Conservation (phyloP, 1,140 invertebrate species). For the Notospermus geniculatus region DNA sequence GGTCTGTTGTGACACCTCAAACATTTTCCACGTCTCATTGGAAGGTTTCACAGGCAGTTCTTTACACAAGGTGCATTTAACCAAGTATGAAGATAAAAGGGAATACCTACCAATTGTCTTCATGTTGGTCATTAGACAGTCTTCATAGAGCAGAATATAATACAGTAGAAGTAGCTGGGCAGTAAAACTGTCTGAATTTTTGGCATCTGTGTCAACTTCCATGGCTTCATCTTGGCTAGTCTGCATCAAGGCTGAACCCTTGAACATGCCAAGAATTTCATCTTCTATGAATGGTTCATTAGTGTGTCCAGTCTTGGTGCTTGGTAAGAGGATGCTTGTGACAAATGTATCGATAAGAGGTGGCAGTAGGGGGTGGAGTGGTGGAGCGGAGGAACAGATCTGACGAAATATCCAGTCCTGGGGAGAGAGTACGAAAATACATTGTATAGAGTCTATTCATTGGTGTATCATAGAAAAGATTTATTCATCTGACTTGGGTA, state of each 20-base stretch:
- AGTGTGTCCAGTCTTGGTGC: slow-evolving; percentile 63
- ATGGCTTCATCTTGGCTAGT: not conserved
- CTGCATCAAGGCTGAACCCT: slow-evolving; percentile 14
- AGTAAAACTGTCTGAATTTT: slow-evolving; percentile 62
- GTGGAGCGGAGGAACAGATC: slow-evolving; percentile 79
- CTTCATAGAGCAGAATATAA: slow-evolving; percentile 91
- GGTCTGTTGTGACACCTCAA: too few relatives aligned
- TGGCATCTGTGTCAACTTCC: slow-evolving; percentile 2
- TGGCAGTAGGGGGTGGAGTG: slow-evolving; percentile 88
- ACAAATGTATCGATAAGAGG: slow-evolving; percentile 94
- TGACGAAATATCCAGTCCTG: slow-evolving; percentile 90
- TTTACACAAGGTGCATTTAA: too few relatives aligned
- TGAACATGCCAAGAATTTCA: slow-evolving; percentile 83
- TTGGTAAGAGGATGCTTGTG: slow-evolving; percentile 82
- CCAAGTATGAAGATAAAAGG: not conserved
- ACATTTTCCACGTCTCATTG: too few relatives aligned
- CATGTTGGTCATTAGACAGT: slow-evolving; percentile 78
- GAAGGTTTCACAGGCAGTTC: too few relatives aligned
- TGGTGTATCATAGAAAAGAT: too few relatives aligned
- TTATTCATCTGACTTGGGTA: too few relatives aligned
- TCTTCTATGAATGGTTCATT: slow-evolving; percentile 90
- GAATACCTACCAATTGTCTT: slow-evolving; percentile 60
- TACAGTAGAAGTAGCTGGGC: slow-evolving; percentile 88
- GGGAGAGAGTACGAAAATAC: not conserved
- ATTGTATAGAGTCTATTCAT: too few relatives aligned